phyloP scores from a whole-genome alignment of 1,140 invertebrate species.

The Lucilia cuprina region DNA sequence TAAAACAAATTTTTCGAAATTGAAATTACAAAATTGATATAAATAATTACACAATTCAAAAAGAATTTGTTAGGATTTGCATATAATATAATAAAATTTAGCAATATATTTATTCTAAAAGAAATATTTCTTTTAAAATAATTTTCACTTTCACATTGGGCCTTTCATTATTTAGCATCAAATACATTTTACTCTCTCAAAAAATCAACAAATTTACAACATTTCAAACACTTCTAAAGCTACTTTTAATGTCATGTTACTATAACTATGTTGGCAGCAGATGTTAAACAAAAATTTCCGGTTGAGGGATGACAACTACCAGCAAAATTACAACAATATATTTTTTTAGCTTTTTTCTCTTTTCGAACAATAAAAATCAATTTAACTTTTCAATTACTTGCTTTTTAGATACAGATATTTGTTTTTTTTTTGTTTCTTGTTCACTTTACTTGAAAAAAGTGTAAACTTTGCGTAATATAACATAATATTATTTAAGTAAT shows the following conservation, averaged over 20 bases:
- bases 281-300: neutral
- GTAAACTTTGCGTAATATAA: neutral
- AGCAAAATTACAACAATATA: neutral
- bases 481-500: neutral
- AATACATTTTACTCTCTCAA: neutral
- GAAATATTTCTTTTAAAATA: too few relatives aligned
- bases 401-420: neutral
- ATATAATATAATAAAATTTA: too few relatives aligned
- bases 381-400: conserved; percentile 22
- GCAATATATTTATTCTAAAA: too few relatives aligned
- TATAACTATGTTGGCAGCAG: neutral
- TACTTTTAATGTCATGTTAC: neutral
- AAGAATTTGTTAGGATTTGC: too few relatives aligned
- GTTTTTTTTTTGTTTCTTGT: neutral
- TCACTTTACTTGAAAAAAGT: neutral
- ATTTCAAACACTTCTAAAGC: neutral
- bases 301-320: neutral
- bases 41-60: too few relatives aligned
- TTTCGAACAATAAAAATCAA: conserved; percentile 24
- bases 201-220: neutral
- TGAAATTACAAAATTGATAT: too few relatives aligned
- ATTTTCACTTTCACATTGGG: too few relatives aligned
- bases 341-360: neutral
- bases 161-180: neutral
- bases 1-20: too few relatives aligned